These are phyloP conservation scores for Agrochola lychnidis DNA, from an alignment of 2,888 invertebrate genomes.

Conservation along the genomic window DNA sequence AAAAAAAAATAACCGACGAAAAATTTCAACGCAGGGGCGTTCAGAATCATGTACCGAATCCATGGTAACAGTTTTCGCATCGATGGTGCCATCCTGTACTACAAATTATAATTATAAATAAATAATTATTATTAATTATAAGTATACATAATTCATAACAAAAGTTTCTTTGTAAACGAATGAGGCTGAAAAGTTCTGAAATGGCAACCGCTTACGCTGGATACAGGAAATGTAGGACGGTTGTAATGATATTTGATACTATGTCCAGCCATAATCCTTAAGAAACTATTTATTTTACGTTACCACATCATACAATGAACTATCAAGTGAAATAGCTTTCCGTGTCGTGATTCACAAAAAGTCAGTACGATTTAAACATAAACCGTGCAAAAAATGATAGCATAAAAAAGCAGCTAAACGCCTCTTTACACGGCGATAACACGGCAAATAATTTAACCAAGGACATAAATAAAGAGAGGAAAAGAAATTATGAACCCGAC, in stretches of 20 bases:
- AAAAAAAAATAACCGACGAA: no score
- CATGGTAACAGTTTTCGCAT: no score
- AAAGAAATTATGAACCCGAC: conserved; percentile 66
- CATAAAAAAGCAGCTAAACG: conserved; percentile 38
- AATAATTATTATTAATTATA: no score
- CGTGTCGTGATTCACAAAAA: conserved; percentile 18
- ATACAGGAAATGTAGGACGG: background rate
- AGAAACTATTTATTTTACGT: background rate
- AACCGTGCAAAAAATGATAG: conserved; percentile 24
- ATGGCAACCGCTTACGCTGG: no score
- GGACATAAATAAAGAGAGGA: conserved; percentile 64
- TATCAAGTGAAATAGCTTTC: background rate
- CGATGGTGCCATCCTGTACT: no score
- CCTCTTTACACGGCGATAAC: conserved; percentile 60
- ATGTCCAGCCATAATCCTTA: background rate
- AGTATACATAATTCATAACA: no score
- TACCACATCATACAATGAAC: background rate
- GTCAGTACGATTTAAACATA: conserved; percentile 6
- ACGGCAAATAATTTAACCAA: conserved; percentile 61
- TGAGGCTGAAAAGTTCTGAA: no score
- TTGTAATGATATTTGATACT: background rate
- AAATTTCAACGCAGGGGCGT: no score
- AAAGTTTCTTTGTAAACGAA: background rate
- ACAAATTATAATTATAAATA: no score
- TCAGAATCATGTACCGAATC: no score